These are phyloP conservation scores for Diarsia mendica DNA, from an alignment of 2,888 invertebrate species.

Conservation along the genomic window DNA sequence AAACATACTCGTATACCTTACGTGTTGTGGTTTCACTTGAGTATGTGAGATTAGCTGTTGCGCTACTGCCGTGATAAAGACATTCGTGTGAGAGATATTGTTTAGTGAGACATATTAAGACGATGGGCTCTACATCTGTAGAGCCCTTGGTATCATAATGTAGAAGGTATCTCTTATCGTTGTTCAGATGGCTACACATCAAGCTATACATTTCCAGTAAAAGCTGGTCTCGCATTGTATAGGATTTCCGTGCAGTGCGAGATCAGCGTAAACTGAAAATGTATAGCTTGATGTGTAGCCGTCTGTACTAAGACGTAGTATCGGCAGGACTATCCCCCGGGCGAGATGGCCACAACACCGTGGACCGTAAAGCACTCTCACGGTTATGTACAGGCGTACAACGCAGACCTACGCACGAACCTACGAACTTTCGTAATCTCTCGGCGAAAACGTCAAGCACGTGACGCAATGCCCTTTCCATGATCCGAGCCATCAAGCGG, in stretches of 20 bases:
- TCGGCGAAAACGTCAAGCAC: conserved; percentile 65
- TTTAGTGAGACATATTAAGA: neutral
- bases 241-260: too few species aligned
- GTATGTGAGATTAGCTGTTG: conserved; percentile 23
- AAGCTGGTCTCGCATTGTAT: too few species aligned
- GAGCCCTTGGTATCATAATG: neutral
- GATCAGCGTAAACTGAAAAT: too few species aligned
- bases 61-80: conserved; percentile 2
- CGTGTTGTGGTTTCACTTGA: conserved; percentile 31
- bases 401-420: conserved; percentile 58
- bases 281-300: too few species aligned
- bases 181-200: neutral
- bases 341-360: neutral
- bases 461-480: conserved; percentile 66
- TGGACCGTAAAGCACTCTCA: conserved; percentile 57
- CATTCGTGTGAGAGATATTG: neutral
- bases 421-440: conserved; percentile 72
- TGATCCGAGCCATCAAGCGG: conserved; percentile 26
- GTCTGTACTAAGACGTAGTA: neutral
- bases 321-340: neutral
- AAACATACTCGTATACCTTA: conserved; percentile 11
- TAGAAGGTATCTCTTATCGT: neutral
- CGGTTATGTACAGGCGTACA: conserved; percentile 53
- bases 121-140: neutral
- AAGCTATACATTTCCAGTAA: too few species aligned